These are phyloP conservation scores for Tuberolachnus salignus DNA, from an alignment of 2,888 invertebrate species.

Conservation along the genomic window DNA sequence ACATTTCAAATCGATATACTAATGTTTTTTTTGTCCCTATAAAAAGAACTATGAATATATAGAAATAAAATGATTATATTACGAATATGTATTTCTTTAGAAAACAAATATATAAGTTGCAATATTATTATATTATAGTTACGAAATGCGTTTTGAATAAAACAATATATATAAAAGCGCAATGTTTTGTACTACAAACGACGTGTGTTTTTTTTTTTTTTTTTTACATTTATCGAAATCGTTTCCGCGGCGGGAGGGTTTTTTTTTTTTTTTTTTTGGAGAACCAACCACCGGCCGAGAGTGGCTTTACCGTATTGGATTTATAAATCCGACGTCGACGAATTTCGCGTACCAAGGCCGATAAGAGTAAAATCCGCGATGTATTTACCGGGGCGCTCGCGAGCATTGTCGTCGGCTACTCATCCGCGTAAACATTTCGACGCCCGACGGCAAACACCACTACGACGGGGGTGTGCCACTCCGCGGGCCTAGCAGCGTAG, in stretches of 20 bases:
- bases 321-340: slow-evolving; percentile 15
- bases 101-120: too few species aligned
- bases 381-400: neutral
- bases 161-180: too few species aligned
- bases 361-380: neutral
- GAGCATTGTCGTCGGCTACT: slow-evolving; percentile 17
- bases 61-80: too few species aligned
- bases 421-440: slow-evolving; percentile 30
- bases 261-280: too few species aligned
- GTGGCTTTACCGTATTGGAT: slow-evolving; percentile 8
- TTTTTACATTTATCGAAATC: too few species aligned
- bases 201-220: too few species aligned
- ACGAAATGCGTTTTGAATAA: neutral
- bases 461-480: neutral
- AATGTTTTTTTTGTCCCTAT: too few species aligned
- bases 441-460: neutral
- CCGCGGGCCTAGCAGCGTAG: neutral
- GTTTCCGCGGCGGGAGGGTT: neutral
- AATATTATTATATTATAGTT: too few species aligned
- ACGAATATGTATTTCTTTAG: too few species aligned
- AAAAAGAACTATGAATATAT: too few species aligned
- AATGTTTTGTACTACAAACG: neutral
- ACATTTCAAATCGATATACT: too few species aligned
- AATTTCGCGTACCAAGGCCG: neutral
- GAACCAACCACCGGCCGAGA: neutral